A percentile compares a stretch with the other conserved stretches of the same genome.
Evolutionary conservation across 1,140 invertebrate genomes (phyloP).

Genomic region (Monomorium pharaonis): DNA sequence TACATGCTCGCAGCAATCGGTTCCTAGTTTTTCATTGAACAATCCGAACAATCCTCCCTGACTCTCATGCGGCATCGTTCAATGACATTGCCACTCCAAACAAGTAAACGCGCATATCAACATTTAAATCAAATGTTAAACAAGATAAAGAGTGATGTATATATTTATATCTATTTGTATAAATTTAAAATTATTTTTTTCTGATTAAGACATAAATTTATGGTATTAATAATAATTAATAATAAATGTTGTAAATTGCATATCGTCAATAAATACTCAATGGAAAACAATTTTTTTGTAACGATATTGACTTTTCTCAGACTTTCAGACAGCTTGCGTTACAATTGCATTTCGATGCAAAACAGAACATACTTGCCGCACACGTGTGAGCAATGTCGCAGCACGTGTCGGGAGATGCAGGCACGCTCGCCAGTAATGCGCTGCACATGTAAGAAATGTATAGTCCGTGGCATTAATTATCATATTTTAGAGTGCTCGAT

Average conservation of each 20-base stretch:
- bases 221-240: background rate
- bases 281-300: background rate
- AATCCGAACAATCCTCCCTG: background rate
- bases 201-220: background rate
- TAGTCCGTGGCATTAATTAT: slow-evolving; percentile 44
- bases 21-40: slow-evolving; percentile 17
- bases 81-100: background rate
- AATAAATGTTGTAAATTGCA: too few relatives aligned
- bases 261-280: background rate
- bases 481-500: background rate
- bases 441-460: slow-evolving; percentile 32
- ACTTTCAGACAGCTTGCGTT: background rate
- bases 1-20: background rate
- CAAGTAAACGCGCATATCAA: background rate
- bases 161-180: background rate
- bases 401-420: slow-evolving; percentile 32
- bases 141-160: background rate
- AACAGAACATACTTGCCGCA: slow-evolving; percentile 15
- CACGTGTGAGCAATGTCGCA: slow-evolving; percentile 23
- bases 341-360: slow-evolving; percentile 36
- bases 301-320: slow-evolving; percentile 38
- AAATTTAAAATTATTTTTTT: background rate
- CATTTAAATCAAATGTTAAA: background rate
- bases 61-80: background rate
- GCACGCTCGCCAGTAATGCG: slow-evolving; percentile 18